Conservation (phyloP, 30 jellyfish, hydroid and myxozoan genomes). For the Nemopilema nomurai region DNA sequence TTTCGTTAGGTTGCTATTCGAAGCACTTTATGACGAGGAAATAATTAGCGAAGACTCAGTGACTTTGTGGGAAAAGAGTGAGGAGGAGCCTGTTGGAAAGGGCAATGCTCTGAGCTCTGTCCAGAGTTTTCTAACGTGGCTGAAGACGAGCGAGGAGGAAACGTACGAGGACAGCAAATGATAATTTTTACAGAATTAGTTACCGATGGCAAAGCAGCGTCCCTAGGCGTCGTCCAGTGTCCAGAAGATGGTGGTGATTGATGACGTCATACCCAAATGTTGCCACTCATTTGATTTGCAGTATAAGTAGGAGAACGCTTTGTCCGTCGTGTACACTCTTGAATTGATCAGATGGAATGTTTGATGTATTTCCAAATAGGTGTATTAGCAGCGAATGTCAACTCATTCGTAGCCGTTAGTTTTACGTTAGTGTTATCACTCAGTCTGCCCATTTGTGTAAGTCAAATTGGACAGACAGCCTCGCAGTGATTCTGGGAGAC, state of each 20-base stretch:
- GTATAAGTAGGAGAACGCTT: not conserved
- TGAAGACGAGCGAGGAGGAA: constrained; percentile 53
- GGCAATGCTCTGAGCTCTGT: constrained; percentile 69
- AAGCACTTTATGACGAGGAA: constrained; percentile 69
- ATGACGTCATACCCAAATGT: not conserved
- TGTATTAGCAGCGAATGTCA: not conserved
- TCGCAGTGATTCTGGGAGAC: not conserved
- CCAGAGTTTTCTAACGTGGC: constrained; percentile 69
- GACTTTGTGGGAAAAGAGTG: constrained; percentile 62
- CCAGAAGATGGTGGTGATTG: not conserved
- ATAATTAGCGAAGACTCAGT: constrained; percentile 61
- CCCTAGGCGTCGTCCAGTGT: not conserved
- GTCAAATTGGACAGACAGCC: not conserved
- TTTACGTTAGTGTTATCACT: not conserved
- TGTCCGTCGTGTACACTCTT: not conserved
- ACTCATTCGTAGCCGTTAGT: not conserved
- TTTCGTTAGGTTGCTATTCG: constrained; percentile 54
- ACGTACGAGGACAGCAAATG: constrained; percentile 10
- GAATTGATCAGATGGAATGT: not conserved
- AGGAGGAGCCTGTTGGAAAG: constrained; percentile 80
- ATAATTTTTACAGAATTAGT: constrained; percentile 7
- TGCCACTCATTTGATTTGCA: not conserved
- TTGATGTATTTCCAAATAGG: not conserved
- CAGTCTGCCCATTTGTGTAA: not conserved
- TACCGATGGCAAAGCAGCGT: not conserved